phyloP scores from a whole-genome alignment of 1,140 invertebrate species.

The Steinernema feltiae region DNA sequence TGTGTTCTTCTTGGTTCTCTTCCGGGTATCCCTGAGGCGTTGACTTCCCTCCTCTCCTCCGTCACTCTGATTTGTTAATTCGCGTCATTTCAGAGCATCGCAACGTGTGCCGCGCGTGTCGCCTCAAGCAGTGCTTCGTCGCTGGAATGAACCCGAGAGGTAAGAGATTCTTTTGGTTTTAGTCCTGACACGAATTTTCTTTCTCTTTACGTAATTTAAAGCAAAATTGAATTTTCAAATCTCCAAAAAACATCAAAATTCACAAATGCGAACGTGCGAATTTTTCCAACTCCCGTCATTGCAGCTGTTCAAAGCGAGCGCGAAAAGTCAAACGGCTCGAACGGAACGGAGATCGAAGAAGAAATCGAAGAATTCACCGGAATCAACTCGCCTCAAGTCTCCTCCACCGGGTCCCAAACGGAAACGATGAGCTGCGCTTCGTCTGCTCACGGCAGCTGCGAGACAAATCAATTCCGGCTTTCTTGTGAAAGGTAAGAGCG shows the following conservation, averaged over 20 bases:
- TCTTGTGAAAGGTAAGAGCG: background rate
- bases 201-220: background rate
- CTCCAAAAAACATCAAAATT: background rate
- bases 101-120: constrained; percentile 64
- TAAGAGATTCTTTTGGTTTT: constrained; percentile 44
- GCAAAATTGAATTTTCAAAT: background rate
- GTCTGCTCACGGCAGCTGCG: too few relatives aligned
- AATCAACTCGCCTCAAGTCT: background rate
- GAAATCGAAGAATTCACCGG: background rate
- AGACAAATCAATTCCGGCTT: background rate
- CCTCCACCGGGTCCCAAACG: background rate
- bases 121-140: constrained; percentile 61
- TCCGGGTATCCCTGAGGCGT: background rate
- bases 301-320: background rate
- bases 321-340: background rate
- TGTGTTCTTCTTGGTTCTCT: background rate
- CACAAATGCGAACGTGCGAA: too few relatives aligned
- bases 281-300: background rate
- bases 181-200: too few relatives aligned
- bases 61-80: background rate
- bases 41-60: background rate
- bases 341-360: background rate
- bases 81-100: constrained; percentile 58
- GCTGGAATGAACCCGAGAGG: constrained; percentile 65
- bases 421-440: too few relatives aligned